phyloP scores from a whole-genome alignment of 1,140 invertebrate species.

The Ceratina australensis region DNA sequence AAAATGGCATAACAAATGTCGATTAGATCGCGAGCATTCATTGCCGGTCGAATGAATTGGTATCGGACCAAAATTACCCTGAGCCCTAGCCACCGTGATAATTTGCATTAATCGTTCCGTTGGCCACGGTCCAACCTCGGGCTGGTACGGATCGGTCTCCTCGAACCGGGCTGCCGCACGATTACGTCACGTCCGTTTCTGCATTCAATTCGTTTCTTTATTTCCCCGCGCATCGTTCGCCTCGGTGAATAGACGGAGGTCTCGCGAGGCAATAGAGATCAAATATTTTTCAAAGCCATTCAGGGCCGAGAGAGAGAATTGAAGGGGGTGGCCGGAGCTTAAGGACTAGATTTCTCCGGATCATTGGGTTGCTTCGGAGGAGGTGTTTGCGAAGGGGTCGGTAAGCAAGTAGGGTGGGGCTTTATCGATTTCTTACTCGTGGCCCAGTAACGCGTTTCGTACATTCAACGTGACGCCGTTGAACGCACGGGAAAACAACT shows the following conservation, averaged over 20 bases:
- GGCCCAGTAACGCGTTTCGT: constrained; percentile 74
- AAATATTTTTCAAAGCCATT: constrained; percentile 61
- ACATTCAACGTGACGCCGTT: constrained; percentile 45
- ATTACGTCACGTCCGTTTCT: too few relatives aligned
- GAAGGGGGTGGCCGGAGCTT: constrained; percentile 58
- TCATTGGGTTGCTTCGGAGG: constrained; percentile 43
- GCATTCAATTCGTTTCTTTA: not conserved
- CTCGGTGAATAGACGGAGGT: not conserved
- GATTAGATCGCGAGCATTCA: not conserved
- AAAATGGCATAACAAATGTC: not conserved
- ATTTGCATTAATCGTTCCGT: constrained; percentile 49
- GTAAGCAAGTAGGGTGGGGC: constrained; percentile 65
- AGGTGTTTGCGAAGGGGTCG: constrained; percentile 30
- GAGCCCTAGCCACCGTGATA: not conserved
- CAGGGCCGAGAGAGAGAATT: constrained; percentile 39
- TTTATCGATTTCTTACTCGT: constrained; percentile 78
- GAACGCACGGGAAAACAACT: constrained; percentile 46
- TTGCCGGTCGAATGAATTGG: not conserved
- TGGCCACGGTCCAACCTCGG: constrained; percentile 44
- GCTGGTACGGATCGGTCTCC: not conserved
- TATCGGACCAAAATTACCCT: not conserved
- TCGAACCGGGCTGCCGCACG: too few relatives aligned
- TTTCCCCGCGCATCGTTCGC: not conserved
- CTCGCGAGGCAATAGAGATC: constrained; percentile 24
- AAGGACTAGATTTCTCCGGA: constrained; percentile 63